phyloP scores from a whole-genome alignment of 1,140 invertebrate species.

The Papilio glaucus region DNA sequence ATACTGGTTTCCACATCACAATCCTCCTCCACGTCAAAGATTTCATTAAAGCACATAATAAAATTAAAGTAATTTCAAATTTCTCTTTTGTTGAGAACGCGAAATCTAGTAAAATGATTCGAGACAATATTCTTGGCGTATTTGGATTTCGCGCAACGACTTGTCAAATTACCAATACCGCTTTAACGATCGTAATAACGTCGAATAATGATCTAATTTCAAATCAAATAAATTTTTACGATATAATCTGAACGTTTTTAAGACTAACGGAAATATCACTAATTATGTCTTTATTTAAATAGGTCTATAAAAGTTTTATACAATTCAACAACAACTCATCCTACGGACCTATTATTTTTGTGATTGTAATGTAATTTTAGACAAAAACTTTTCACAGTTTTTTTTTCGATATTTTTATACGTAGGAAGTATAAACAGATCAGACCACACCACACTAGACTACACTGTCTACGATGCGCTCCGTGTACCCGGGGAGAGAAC shows the following conservation, averaged over 20 bases:
- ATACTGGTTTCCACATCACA: too few species aligned
- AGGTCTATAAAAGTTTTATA: neutral
- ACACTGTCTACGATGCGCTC: too few species aligned
- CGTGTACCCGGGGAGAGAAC: too few species aligned
- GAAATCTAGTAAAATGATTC: neutral
- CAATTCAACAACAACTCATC: neutral
- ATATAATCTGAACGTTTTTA: conserved; percentile 5
- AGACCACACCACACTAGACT: too few species aligned
- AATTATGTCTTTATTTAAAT: neutral
- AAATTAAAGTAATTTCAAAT: neutral
- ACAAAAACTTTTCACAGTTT: too few species aligned
- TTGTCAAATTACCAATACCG: conserved; percentile 26
- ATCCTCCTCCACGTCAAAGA: too few species aligned
- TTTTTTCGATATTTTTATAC: too few species aligned
- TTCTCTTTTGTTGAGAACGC: neutral
- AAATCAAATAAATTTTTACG: conserved; percentile 20
- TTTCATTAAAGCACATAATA: conserved; percentile 6
- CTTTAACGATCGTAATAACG: conserved; percentile 23
- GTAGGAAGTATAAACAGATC: too few species aligned
- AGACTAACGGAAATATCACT: neutral
- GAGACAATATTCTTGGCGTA: conserved; percentile 22
- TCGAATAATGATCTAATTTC: conserved; percentile 27
- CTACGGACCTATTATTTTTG: too few species aligned
- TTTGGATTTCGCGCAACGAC: conserved; percentile 29
- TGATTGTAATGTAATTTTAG: too few species aligned